A percentile compares a stretch with the other conserved stretches of the same genome.
phyloP scores from a whole-genome alignment of 2,113 vertebrate genomes.

The Apteryx owenii region DNA sequence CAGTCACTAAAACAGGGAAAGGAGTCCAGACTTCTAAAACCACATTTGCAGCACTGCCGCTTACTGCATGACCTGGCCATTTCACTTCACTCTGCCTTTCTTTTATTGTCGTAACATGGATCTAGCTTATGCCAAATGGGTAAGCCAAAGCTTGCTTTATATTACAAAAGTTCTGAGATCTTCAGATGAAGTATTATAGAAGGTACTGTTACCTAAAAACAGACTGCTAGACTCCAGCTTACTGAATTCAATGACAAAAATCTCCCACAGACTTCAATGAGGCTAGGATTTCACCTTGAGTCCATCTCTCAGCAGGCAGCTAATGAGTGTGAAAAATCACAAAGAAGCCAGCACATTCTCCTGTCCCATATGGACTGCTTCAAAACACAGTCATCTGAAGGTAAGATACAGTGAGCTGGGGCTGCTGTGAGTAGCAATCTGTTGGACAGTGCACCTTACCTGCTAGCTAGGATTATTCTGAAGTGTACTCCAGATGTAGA shows the following conservation, averaged over 20 bases:
- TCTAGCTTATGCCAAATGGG: not conserved
- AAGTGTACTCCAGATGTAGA: accelerated
- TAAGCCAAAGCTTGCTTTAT: not conserved
- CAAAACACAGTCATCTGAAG: not conserved
- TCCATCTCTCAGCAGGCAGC: not conserved
- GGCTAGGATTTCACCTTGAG: not conserved
- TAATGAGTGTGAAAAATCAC: not conserved
- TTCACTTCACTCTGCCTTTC: not conserved
- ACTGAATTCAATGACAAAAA: not conserved
- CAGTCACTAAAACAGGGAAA: not conserved
- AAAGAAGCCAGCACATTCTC: not conserved
- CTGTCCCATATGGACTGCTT: not conserved
- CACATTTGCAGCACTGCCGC: not conserved
- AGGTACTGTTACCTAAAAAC: not conserved
- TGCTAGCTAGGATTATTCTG: not conserved
- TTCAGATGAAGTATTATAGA: not conserved
- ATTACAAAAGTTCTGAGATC: not conserved
- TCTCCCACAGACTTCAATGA: accelerated
- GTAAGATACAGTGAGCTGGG: not conserved
- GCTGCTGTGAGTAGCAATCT: not conserved
- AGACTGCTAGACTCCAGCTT: not conserved
- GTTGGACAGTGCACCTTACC: not conserved
- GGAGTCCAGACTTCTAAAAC: not conserved
- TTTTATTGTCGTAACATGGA: accelerated
- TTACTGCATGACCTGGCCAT: too few relatives aligned